phyloP scores from a whole-genome alignment of 2,113 vertebrate species.

The Centropristis striata region DNA sequence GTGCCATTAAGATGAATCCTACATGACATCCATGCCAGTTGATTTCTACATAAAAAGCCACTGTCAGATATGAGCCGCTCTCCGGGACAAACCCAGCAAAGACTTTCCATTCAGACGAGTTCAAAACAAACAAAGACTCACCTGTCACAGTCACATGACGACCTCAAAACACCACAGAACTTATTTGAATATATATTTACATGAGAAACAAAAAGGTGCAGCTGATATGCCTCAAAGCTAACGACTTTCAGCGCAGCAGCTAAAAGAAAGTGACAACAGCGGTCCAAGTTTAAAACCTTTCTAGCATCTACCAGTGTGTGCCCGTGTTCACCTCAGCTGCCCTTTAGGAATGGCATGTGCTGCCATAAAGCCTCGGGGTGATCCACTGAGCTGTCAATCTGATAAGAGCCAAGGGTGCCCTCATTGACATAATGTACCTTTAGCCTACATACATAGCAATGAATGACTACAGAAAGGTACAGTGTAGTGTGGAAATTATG shows the following conservation, averaged over 20 bases:
- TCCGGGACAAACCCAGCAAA: background rate
- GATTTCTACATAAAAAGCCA: background rate
- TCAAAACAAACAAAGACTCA: constrained; percentile 24
- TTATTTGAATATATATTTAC: constrained; percentile 21
- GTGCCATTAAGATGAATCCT: background rate
- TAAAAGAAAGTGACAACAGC: background rate
- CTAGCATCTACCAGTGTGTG: background rate
- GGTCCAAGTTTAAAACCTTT: background rate
- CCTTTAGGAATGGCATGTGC: constrained; percentile 35
- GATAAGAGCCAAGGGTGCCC: constrained; percentile 17
- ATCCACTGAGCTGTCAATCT: constrained; percentile 57
- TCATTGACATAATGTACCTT: constrained; percentile 6
- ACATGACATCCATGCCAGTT: background rate
- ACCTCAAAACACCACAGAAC: background rate
- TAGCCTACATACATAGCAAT: background rate
- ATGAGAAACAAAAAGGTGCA: background rate
- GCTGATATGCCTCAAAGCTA: background rate
- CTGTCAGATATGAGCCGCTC: background rate
- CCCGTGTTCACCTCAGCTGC: constrained; percentile 20
- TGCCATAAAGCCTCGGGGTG: constrained; percentile 32
- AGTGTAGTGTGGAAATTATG: background rate
- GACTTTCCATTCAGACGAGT: background rate
- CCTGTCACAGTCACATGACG: background rate
- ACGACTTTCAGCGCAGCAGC: background rate
- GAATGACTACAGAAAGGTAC: background rate